Evolutionary conservation across 2,113 vertebrate genomes (phyloP), one percentile per base, ranked within the genome.

Genomic region (Nanger granti): DNA sequence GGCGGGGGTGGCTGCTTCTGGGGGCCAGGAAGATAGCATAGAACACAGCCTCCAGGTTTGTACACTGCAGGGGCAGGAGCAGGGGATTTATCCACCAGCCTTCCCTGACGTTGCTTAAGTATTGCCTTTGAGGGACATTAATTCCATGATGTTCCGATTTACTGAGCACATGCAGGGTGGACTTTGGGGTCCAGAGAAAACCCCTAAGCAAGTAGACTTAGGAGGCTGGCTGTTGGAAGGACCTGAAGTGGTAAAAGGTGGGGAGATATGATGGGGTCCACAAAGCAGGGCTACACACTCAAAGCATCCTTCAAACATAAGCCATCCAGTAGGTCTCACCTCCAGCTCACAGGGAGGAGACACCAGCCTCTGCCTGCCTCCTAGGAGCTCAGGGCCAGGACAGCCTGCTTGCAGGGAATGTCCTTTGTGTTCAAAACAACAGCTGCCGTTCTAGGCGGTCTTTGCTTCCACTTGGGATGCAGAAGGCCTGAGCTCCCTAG

Each of bases 251-350:
- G 49, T 62, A 55, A 95, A 57, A 73, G 5, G 3, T 91, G 4
- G 15, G 17, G 11, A 79, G 14, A 54, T 84, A 57, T 14, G 20
- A 92, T 86, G 22, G 10, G n/a, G 4, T 26, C 47, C 37, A 82
- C 14, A 34, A 83, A 83, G 34, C 10, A 60, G 60, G 41, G 14
- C n/a, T 93, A 5, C 3, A 87, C 76, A 49, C 14, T 84, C 24
- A 96, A 80, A n/a, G 57, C 76, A 89, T 31, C 15, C 60, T 91
- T 96, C 83, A 47, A 64, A 95, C 62, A 59, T 87, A 57, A 88
- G 15, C 18, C 29, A 60, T 29, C 4, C 37, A 1, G 1, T 55
- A 28, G 17, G 22, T 34, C 26, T 94, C 24, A 5, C 20, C n/a
- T 93, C 85, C 20, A 47, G 3, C 31, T 87, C 17, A 22, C 59